phyloP scores from a whole-genome alignment of 2,113 vertebrate species.

The Stegastes partitus region DNA sequence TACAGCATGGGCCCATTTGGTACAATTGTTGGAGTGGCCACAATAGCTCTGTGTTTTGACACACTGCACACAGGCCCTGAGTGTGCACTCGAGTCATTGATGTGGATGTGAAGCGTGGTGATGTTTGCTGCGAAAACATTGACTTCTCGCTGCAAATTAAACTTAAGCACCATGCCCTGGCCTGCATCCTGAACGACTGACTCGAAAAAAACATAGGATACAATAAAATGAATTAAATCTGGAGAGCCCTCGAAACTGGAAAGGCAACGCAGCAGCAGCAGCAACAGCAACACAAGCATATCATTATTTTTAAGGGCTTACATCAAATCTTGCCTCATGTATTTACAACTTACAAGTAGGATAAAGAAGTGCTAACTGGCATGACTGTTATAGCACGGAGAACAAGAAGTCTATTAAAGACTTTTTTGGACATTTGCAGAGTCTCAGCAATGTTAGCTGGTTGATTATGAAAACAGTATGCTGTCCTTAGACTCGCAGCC shows the following conservation, averaged over 20 bases:
- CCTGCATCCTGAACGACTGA: constrained; percentile 48
- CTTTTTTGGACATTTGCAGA: constrained; percentile 53
- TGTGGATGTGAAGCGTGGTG: constrained; percentile 69
- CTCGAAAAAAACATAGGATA: constrained; percentile 44
- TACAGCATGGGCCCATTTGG: constrained; percentile 75
- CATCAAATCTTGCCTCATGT: constrained; percentile 61
- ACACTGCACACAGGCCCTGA: constrained; percentile 54
- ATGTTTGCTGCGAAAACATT: constrained; percentile 77
- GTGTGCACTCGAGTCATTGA: constrained; percentile 75
- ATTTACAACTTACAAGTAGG: constrained; percentile 55
- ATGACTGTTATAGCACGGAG: constrained; percentile 60
- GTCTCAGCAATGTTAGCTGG: constrained; percentile 66
- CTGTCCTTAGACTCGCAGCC: constrained; percentile 71
- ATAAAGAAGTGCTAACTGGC: constrained; percentile 71
- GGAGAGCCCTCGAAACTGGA: constrained; percentile 55
- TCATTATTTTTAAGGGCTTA: constrained; percentile 76
- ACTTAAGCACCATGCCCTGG: constrained; percentile 29
- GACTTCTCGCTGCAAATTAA: constrained; percentile 71
- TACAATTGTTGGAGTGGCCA: constrained; percentile 73
- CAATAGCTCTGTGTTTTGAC: constrained; percentile 76
- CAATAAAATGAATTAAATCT: constrained; percentile 67
- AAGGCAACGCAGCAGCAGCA: constrained; percentile 26
- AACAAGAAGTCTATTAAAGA: constrained; percentile 69
- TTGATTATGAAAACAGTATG: constrained; percentile 79
- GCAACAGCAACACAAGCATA: constrained; percentile 43